A percentile compares a stretch with the other conserved stretches of the same genome.
phyloP scores from a whole-genome alignment of 30 jellyfish, hydroid and myxozoan species.

The Pseudorhiza aurosa region DNA sequence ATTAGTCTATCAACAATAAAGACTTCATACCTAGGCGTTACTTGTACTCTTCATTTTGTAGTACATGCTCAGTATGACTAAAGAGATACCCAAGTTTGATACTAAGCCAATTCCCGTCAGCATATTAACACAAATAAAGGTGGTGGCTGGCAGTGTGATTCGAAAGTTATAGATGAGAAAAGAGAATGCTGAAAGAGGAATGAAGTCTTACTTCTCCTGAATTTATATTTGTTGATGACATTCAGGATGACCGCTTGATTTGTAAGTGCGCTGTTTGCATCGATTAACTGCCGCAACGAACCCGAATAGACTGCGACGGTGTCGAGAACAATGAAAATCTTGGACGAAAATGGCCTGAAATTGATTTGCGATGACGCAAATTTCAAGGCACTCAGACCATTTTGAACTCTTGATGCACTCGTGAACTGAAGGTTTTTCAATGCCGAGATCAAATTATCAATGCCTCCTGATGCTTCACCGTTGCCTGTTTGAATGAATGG shows the following conservation, averaged over 20 bases:
- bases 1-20: too few species aligned
- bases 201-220: constrained; percentile 87
- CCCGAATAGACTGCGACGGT: constrained; percentile 80
- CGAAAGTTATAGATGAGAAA: too few species aligned
- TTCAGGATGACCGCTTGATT: constrained; percentile 69
- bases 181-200: too few species aligned
- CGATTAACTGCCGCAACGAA: constrained; percentile 75
- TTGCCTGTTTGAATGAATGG: constrained; percentile 96
- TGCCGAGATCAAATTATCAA: constrained; percentile 55
- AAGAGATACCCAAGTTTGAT: too few species aligned
- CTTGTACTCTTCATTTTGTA: too few species aligned
- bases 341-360: constrained; percentile 58
- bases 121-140: too few species aligned
- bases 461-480: constrained; percentile 60
- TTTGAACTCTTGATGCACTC: constrained; percentile 1
- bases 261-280: constrained; percentile 40
- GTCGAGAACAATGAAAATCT: constrained; percentile 75
- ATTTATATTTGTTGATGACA: constrained; percentile 73
- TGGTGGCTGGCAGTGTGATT: too few species aligned
- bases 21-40: too few species aligned
- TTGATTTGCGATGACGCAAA: constrained; percentile 63
- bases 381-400: constrained; percentile 49
- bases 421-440: constrained; percentile 50
- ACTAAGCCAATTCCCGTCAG: too few species aligned
- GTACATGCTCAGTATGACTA: too few species aligned